phyloP scores from a whole-genome alignment of 2,113 vertebrate species.

The Beaufortia kweichowensis region DNA sequence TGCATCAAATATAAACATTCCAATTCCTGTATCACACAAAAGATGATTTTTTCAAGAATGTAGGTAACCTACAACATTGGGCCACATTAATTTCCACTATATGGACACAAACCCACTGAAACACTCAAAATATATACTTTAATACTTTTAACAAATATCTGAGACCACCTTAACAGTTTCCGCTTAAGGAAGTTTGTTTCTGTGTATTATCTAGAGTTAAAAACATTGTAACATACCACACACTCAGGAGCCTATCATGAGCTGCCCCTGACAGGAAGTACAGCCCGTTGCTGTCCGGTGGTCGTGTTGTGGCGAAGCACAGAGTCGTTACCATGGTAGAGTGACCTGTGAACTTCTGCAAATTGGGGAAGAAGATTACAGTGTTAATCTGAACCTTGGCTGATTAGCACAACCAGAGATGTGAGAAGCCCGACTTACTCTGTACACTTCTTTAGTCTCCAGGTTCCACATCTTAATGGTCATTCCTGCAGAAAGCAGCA shows the following conservation, averaged over 20 bases:
- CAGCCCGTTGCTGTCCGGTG: constrained; percentile 86
- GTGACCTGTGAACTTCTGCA: constrained; percentile 95
- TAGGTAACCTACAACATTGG: too few species aligned
- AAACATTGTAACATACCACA: constrained; percentile 81
- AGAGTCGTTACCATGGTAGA: constrained; percentile 90
- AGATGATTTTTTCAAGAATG: too few species aligned
- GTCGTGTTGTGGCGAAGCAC: constrained; percentile 85
- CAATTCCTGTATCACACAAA: too few species aligned
- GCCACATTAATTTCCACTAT: too few species aligned
- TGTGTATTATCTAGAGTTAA: not conserved
- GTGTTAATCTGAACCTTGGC: not conserved
- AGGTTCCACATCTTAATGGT: constrained; percentile 97
- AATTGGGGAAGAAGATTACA: not conserved
- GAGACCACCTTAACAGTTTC: too few species aligned
- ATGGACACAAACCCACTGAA: too few species aligned
- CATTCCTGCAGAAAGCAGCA: constrained; percentile 92
- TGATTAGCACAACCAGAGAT: not conserved
- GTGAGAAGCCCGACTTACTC: constrained; percentile 76
- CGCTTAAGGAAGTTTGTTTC: not conserved
- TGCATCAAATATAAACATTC: too few species aligned
- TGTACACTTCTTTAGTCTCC: constrained; percentile 96
- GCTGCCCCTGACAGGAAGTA: constrained; percentile 95
- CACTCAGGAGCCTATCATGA: constrained; percentile 90
- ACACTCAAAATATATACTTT: too few species aligned
- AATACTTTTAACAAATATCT: too few species aligned